Percentiles rank a stretch among this genome's conserved stretches.
phyloP scores from a whole-genome alignment of 1,140 invertebrate species.

The Drosophila suzukii region DNA sequence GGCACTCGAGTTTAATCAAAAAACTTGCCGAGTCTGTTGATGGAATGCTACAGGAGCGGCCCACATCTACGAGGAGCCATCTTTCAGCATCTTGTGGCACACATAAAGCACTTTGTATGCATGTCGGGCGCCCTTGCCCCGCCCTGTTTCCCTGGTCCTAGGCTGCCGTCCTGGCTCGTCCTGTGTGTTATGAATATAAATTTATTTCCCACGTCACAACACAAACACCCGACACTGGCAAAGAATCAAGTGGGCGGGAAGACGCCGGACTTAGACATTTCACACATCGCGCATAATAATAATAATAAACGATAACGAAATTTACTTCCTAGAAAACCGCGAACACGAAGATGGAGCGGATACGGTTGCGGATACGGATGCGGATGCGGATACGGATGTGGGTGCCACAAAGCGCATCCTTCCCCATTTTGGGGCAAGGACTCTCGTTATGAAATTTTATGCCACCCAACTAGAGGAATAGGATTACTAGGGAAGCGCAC shows the following conservation, averaged over 20 bases:
- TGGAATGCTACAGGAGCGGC: constrained; percentile 58
- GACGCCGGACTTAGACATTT: constrained; percentile 69
- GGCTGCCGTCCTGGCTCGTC: constrained; percentile 27
- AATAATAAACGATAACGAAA: constrained; percentile 83
- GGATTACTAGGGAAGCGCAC: constrained; percentile 34
- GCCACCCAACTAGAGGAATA: constrained; percentile 54
- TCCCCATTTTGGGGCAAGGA: constrained; percentile 52
- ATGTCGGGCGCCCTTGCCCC: constrained; percentile 44
- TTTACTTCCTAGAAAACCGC: constrained; percentile 74
- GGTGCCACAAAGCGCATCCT: constrained; percentile 66
- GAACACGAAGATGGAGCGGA: constrained; percentile 25
- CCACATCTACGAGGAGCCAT: constrained; percentile 39
- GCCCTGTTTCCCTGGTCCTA: constrained; percentile 10
- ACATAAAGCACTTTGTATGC: constrained; percentile 80
- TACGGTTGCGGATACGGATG: constrained; percentile 15
- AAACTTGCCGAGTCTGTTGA: constrained; percentile 64
- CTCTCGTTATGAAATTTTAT: constrained; percentile 71
- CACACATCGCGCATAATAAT: constrained; percentile 82
- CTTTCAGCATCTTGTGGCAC: constrained; percentile 65
- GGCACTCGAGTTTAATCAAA: constrained; percentile 72
- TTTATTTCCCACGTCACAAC: constrained; percentile 80
- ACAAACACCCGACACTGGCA: constrained; percentile 48
- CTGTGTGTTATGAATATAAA: constrained; percentile 82
- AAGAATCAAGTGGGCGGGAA: constrained; percentile 35
- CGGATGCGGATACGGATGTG: constrained; percentile 7